A percentile compares a stretch with the other conserved stretches of the same genome.
These are phyloP conservation scores for Fistularia tabacaria DNA, from an alignment of 2,797 vertebrate species.

Conservation along the genomic window DNA sequence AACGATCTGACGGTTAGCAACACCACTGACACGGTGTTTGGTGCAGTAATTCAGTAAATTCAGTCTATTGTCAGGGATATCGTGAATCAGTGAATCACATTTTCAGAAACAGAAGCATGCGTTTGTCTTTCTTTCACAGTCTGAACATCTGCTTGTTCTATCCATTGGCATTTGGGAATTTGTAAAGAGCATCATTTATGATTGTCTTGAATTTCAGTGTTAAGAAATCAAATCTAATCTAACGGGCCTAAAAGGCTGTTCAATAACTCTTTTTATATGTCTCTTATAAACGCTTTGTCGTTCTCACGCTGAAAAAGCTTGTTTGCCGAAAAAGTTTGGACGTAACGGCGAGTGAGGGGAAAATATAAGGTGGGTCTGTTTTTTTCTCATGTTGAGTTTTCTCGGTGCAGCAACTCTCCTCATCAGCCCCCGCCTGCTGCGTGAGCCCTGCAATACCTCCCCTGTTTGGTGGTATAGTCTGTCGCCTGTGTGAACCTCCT, in stretches of 20 bases:
- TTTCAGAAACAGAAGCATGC: background rate
- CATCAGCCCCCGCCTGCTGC: constrained; percentile 45
- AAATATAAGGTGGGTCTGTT: constrained; percentile 7
- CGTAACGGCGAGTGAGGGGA: background rate
- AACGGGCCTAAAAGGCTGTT: no score
- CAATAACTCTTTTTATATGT: no score
- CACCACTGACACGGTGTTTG: constrained; percentile 18
- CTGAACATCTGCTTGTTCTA: no score
- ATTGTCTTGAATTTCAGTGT: no score
- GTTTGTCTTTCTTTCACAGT: no score
- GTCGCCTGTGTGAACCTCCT: constrained; percentile 46
- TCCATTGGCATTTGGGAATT: no score
- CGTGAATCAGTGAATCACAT: constrained; percentile 20
- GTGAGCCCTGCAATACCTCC: constrained; percentile 39
- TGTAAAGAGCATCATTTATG: no score
- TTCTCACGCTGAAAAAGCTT: no score
- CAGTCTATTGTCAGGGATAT: constrained; percentile 17
- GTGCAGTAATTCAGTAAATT: constrained; percentile 39
- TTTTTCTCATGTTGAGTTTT: constrained; percentile 33
- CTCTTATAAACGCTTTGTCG: no score
- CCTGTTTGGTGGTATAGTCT: constrained; percentile 45
- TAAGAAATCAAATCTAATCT: no score
- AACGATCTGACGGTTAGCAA: constrained; percentile 43
- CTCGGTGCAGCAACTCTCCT: constrained; percentile 30
- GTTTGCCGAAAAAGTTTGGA: no score